These are phyloP conservation scores for Lasioglossum marginatum DNA, from an alignment of 2,888 invertebrate genomes.

Conservation along the genomic window DNA sequence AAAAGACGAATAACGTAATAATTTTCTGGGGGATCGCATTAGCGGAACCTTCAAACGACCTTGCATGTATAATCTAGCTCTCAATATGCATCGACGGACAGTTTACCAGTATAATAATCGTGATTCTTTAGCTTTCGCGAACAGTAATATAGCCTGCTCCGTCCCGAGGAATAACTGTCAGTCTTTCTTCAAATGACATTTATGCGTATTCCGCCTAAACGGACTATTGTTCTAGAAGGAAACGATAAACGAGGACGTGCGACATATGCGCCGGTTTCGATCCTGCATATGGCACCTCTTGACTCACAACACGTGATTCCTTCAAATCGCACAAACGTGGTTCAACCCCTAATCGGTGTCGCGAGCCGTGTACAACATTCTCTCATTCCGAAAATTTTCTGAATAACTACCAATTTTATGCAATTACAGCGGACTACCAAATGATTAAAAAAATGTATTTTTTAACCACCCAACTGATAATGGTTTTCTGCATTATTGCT, in stretches of 20 bases:
- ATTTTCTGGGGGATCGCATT: not conserved
- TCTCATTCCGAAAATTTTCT: no score
- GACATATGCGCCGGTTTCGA: not conserved
- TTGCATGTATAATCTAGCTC: not conserved
- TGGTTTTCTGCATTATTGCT: no score
- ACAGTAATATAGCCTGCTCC: not conserved
- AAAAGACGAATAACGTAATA: not conserved
- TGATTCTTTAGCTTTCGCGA: not conserved
- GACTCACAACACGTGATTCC: not conserved
- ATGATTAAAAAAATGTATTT: no score
- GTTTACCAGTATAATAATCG: slow-evolving; percentile 1
- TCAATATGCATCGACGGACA: not conserved
- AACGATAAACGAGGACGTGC: not conserved
- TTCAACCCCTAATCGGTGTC: no score
- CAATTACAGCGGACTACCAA: no score
- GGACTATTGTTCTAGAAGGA: not conserved
- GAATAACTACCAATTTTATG: no score
- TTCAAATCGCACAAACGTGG: not conserved
- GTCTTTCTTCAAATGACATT: not conserved
- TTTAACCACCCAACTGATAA: no score
- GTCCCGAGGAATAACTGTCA: not conserved
- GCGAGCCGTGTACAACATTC: no score
- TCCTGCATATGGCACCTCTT: not conserved
- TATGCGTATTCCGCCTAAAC: not conserved
- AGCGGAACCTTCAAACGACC: not conserved